Evolutionary conservation across 2,113 vertebrate species (phyloP), one percentile per base, ranked within the genome.

Genomic region (Oxygymnocypris stewartii): DNA sequence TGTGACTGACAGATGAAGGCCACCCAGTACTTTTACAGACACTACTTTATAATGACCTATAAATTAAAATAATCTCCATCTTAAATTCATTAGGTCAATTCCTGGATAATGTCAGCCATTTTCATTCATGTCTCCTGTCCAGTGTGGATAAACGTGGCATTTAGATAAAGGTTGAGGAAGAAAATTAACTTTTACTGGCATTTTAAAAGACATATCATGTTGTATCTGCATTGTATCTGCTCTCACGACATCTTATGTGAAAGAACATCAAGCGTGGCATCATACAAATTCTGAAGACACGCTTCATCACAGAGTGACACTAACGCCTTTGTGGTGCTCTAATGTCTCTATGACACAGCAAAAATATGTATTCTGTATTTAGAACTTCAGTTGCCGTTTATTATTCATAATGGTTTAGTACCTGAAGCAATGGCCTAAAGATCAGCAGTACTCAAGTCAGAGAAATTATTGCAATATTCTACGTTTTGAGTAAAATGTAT

Each of bases 301-400:
- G 59, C 28, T 85, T 79, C 35, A 71, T 51, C 11, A 35, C 23
- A 51, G 20, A 54, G 3, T 35, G 14, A 86, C 77, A 80, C 54
- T 59, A 54, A 31, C 2, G 47, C n/a, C 40, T 86, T 86, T 86
- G 85, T 86, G 28, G 10, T 71, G 14, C 25, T 47, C 40, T 28
- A 1, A 61, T n/a, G 9, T n/a, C 42, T 85, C 9, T n/a, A 71
- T 86, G 65, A 74, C 63, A 25, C 84, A 61, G 37, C 63, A 80
- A 20, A 73, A 69, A 67, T 23, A 40, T 25, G 23, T 8, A 10
- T 25, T n/a, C 47, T 54, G 49, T 23, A 18, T 31, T 35, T 78
- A 54, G 75, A 35, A 7, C 73, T 25, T 74, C 10, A 44, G 37
- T 74, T 4, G 23, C 23, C 1, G 4, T 75, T 75, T 75, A 74